Evolutionary conservation across 2,888 invertebrate species (phyloP).

Genomic region (Geotrupes spiniger): DNA sequence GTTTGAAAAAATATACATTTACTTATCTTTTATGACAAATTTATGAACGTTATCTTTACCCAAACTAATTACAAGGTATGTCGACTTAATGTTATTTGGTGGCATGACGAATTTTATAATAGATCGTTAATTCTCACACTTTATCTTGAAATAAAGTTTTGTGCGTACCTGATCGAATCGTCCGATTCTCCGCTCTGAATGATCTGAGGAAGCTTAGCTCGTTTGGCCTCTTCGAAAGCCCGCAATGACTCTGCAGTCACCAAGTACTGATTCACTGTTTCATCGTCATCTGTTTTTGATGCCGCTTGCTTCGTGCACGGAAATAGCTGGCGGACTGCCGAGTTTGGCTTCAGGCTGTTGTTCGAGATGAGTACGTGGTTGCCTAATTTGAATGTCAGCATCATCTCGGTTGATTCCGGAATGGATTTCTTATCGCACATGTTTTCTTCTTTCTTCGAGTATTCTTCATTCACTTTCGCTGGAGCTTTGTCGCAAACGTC

Average conservation of each 20-base stretch:
- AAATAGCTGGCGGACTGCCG: conserved; percentile 81
- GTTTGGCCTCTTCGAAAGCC: conserved; percentile 64
- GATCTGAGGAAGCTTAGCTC: conserved; percentile 51
- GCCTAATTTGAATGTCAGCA: conserved; percentile 57
- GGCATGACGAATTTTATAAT: too few species aligned
- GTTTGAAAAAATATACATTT: too few species aligned
- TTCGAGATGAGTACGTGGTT: conserved; percentile 56
- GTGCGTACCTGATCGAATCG: conserved; percentile 59
- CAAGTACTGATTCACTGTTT: conserved; percentile 52
- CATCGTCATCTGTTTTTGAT: conserved; percentile 39
- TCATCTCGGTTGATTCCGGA: conserved; percentile 52
- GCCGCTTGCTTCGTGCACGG: conserved; percentile 66
- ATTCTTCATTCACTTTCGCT: conserved; percentile 40
- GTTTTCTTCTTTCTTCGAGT: conserved; percentile 39
- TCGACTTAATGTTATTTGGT: too few species aligned
- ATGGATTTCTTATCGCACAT: conserved; percentile 34
- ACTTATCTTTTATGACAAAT: too few species aligned
- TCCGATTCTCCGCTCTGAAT: conserved; percentile 59
- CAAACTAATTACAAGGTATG: too few species aligned
- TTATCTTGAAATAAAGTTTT: too few species aligned
- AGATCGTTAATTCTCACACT: too few species aligned
- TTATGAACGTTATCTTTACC: too few species aligned
- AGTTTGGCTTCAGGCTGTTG: conserved; percentile 66
- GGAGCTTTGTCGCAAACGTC: conserved; percentile 50
- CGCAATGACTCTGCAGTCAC: conserved; percentile 76